Evolutionary conservation across 2,888 invertebrate genomes (phyloP).

Genomic region (Drosophila atroscutellata): DNA sequence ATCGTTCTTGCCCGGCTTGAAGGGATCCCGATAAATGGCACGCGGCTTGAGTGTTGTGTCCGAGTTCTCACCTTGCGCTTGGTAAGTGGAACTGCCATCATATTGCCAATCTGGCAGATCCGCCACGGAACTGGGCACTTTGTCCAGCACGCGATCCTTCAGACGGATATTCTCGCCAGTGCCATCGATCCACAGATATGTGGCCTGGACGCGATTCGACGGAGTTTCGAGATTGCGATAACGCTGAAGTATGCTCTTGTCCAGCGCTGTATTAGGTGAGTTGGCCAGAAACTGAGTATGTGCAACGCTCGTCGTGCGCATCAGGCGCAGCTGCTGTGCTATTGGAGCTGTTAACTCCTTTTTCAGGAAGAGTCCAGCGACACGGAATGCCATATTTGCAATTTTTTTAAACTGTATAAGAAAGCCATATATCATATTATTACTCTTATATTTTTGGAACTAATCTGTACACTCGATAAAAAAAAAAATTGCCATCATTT

Average conservation of each 20-base stretch:
- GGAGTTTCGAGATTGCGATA: constrained; percentile 89
- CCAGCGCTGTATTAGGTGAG: constrained; percentile 93
- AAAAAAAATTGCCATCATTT: neutral
- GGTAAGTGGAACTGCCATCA: constrained; percentile 90
- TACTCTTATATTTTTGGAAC: constrained; percentile 12
- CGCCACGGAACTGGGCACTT: constrained; percentile 87
- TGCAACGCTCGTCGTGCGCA: constrained; percentile 53
- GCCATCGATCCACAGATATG: constrained; percentile 92
- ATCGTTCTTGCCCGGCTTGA: constrained; percentile 89
- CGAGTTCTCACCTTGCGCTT: constrained; percentile 88
- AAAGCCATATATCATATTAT: constrained; percentile 53
- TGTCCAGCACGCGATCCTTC: constrained; percentile 90
- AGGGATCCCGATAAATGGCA: constrained; percentile 92
- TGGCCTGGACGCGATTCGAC: constrained; percentile 87
- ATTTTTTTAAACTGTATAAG: constrained; percentile 25
- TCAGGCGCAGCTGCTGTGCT: constrained; percentile 66
- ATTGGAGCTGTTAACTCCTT: constrained; percentile 72
- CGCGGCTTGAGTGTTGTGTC: constrained; percentile 92
- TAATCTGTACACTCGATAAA: neutral
- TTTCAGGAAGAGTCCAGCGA: constrained; percentile 82
- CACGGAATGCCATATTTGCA: constrained; percentile 81
- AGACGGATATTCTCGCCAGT: constrained; percentile 89
- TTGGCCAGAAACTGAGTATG: constrained; percentile 81
- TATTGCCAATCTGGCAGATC: constrained; percentile 91
- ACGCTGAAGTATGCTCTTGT: constrained; percentile 89